Conservation (phyloP, 2,797 vertebrate species). For the Lagodon rhomboides region DNA sequence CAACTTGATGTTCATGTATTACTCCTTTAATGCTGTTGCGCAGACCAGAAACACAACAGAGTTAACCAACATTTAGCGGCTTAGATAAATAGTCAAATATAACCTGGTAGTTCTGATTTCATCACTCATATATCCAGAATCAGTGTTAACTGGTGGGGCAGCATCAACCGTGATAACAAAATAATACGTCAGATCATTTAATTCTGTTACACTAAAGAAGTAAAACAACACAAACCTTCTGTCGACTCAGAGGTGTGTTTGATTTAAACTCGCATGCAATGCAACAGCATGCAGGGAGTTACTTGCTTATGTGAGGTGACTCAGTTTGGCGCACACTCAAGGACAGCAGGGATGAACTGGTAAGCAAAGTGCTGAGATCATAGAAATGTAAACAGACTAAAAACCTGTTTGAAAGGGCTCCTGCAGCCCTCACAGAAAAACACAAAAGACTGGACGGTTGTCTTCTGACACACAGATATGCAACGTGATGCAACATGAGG, state of each 20-base stretch:
- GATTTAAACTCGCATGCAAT: too few relatives aligned
- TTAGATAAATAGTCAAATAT: neutral
- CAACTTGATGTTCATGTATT: too few relatives aligned
- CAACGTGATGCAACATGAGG: neutral
- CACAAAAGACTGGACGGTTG: neutral
- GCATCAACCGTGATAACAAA: neutral
- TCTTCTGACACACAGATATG: neutral
- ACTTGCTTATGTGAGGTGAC: neutral
- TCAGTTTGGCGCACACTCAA: neutral
- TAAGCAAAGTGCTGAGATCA: constrained; percentile 3
- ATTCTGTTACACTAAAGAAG: neutral
- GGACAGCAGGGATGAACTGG: neutral
- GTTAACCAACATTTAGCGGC: neutral
- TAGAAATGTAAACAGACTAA: neutral
- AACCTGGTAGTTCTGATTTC: neutral
- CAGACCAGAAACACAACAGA: neutral
- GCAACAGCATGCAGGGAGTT: neutral
- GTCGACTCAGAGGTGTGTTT: constrained; percentile 9
- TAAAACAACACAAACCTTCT: too few relatives aligned
- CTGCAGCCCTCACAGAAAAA: constrained; percentile 1
- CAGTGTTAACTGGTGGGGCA: neutral
- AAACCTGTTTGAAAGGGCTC: neutral
- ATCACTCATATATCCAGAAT: neutral
- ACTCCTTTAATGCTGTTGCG: neutral
- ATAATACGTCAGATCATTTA: neutral